phyloP scores from a whole-genome alignment of 2,888 invertebrate genomes.

The Lepeophtheirus nordmannii region DNA sequence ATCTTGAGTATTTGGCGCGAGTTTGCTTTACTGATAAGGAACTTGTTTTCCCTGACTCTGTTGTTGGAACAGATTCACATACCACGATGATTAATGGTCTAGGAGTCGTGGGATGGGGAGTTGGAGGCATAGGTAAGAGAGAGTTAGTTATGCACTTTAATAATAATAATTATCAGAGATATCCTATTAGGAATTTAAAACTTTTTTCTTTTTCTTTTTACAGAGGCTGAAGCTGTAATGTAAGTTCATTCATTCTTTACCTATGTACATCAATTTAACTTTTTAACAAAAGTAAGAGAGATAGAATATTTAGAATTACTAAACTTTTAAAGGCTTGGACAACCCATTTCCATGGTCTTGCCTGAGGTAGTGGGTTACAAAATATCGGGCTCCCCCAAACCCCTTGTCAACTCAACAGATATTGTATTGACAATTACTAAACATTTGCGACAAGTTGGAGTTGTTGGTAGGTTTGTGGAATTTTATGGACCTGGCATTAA shows the following conservation, averaged over 20 bases:
- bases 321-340: constrained; percentile 64
- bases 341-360: constrained; percentile 86
- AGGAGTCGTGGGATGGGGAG: constrained; percentile 29
- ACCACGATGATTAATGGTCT: constrained; percentile 30
- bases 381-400: constrained; percentile 59
- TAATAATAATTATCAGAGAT: not conserved
- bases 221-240: constrained; percentile 25
- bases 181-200: not conserved
- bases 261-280: not conserved
- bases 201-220: not conserved
- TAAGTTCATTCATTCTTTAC: not conserved
- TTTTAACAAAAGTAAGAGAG: not conserved
- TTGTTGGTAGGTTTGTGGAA: constrained; percentile 96
- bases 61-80: constrained; percentile 29
- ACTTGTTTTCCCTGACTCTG: constrained; percentile 27
- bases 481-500: constrained; percentile 89
- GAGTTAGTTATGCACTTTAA: not conserved
- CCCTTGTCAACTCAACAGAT: constrained; percentile 77
- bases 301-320: not conserved
- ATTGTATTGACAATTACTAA: constrained; percentile 91
- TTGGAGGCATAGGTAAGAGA: constrained; percentile 27
- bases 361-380: constrained; percentile 92
- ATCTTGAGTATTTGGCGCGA: constrained; percentile 28
- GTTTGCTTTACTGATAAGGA: constrained; percentile 26
- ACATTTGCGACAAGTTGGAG: constrained; percentile 49